Base-by-base conservation (phyloP, 2,888 invertebrate species). In the Eremobia ochroleuca region DNA sequence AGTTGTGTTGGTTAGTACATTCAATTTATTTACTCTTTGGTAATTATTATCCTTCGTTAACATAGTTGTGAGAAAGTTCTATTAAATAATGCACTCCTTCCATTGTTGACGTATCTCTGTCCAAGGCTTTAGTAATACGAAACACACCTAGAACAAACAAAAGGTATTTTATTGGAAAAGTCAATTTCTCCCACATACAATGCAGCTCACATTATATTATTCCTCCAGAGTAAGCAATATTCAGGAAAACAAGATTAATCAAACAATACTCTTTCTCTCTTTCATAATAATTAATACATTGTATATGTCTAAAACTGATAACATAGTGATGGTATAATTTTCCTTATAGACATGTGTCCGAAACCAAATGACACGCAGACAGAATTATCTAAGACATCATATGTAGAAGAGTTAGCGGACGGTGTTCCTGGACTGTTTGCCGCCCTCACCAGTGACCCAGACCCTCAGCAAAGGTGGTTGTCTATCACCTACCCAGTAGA, bases 1-100 rank as follows among this genome's bases (percentile, higher is more conserved):
- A 99, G 99, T 74, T 99, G 99, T 97, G 99, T 99, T 90, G 99
- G 99, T 99, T 97, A 98, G 98, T 97, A 70, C 4, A 15, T 37
- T 11, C 13, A 46, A n/a, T 68, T 61, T 21, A 81, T 18, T 34
- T 8, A n/a, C 3, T 66, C 21, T 43, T 64, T 65, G 34, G 0
- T 28, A 1, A 49, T 34, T 6, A 25, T 40, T 3, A 28, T 46
- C 15, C 1, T 34, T 52, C 21, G 18, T 15, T 31, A 43, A 6
- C 11, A 6, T 65, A 43, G 1, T 5, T 31, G 4, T 3, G 8
- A 2, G 13, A 64, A 77, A 18, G 5, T 46, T 25, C 11, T 25
- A 43, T 0, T 18, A 18, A 0, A 15, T n/a, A 25, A 49, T 31
- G 43, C 37, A 37, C 3, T 43, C 59, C 5, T n/a, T 18, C 11